Evolutionary conservation across 2,888 invertebrate genomes (phyloP).

Genomic region (Colletes collaris): DNA sequence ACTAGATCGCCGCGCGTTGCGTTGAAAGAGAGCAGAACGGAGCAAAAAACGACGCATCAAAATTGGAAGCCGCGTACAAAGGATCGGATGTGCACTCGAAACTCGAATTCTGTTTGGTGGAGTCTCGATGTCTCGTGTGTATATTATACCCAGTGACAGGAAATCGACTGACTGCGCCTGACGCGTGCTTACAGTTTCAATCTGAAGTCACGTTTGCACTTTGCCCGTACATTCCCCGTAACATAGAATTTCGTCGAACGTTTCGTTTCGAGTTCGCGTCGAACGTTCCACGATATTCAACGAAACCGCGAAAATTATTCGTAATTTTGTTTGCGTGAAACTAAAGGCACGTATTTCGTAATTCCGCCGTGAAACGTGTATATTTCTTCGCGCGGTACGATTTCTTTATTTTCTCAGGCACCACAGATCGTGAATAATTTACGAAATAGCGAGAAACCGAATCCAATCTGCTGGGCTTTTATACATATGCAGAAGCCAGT

Average conservation of each 20-base stretch:
- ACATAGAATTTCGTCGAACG: not conserved
- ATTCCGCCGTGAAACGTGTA: too few species aligned
- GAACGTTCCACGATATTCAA: not conserved
- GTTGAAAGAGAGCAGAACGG: not conserved
- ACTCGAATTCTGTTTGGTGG: conserved; percentile 10
- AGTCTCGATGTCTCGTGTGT: not conserved
- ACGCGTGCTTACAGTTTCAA: not conserved
- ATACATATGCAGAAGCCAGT: too few species aligned
- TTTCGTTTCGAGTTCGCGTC: not conserved
- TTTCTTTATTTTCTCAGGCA: too few species aligned
- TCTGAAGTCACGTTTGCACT: not conserved
- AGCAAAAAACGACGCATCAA: not conserved
- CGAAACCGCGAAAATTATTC: not conserved
- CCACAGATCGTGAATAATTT: too few species aligned
- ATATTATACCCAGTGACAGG: not conserved
- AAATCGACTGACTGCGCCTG: conserved; percentile 13
- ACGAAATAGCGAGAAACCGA: too few species aligned
- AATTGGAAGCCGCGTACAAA: conserved; percentile 15
- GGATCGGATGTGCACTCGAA: conserved; percentile 16
- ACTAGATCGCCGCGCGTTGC: not conserved
- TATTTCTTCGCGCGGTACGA: too few species aligned
- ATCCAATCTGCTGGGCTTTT: too few species aligned
- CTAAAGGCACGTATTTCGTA: too few species aligned
- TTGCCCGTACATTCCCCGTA: not conserved
- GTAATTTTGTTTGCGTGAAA: too few species aligned